phyloP scores from a whole-genome alignment of 2,888 invertebrate species.

The Muscina levida region DNA sequence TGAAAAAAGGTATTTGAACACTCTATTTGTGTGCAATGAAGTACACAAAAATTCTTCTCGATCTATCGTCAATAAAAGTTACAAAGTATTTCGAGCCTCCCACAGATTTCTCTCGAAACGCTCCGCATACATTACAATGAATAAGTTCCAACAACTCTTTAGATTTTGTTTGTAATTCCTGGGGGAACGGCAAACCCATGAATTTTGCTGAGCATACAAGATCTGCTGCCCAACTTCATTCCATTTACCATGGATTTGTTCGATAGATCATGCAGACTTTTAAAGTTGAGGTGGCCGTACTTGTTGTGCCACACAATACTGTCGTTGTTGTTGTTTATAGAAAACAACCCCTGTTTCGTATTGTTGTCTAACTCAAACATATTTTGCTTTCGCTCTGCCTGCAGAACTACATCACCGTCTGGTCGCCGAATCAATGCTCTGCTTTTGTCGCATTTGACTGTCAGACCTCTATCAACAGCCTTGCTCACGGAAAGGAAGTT shows the following conservation, averaged over 20 bases:
- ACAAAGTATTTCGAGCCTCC: slow-evolving; percentile 46
- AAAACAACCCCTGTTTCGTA: neutral
- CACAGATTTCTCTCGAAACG: slow-evolving; percentile 12
- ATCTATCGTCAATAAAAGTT: slow-evolving; percentile 50
- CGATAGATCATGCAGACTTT: slow-evolving; percentile 40
- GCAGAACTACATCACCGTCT: slow-evolving; percentile 41
- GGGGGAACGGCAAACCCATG: slow-evolving; percentile 41
- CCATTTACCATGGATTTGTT: slow-evolving; percentile 57
- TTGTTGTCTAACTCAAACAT: neutral
- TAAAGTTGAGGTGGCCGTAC: neutral
- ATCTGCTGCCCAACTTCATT: neutral
- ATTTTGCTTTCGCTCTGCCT: neutral
- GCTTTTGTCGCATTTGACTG: slow-evolving; percentile 53
- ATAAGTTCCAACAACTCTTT: slow-evolving; percentile 30
- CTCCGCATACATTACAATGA: slow-evolving; percentile 37
- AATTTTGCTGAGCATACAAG: slow-evolving; percentile 52
- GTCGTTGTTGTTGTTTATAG: neutral
- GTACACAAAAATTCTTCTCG: too few species aligned
- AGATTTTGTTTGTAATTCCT: slow-evolving; percentile 31
- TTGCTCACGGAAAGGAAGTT: slow-evolving; percentile 65
- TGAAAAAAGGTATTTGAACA: too few species aligned
- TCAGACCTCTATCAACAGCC: slow-evolving; percentile 62
- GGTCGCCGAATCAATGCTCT: slow-evolving; percentile 40
- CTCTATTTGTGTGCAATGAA: too few species aligned
- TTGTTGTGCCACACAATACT: neutral